A percentile compares a stretch with the other conserved stretches of the same genome.
phyloP scores from a whole-genome alignment of 2,888 invertebrate species.

The Melipona beecheii region DNA sequence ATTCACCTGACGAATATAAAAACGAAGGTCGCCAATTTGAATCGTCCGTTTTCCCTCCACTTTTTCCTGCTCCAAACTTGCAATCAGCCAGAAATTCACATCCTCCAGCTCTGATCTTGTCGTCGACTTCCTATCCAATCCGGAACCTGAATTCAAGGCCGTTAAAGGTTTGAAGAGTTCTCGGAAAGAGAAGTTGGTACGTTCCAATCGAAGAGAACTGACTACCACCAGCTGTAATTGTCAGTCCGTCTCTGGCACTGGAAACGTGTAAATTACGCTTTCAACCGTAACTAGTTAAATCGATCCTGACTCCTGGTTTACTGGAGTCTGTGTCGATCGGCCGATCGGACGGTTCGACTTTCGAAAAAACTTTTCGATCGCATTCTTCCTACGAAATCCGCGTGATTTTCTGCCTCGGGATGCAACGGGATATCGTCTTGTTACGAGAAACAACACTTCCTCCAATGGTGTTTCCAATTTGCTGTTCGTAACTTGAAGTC shows the following conservation, averaged over 20 bases:
- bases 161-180: too few species aligned
- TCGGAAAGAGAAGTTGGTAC: too few species aligned
- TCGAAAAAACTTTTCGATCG: background rate
- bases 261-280: conserved; percentile 7
- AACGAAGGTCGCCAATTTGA: too few species aligned
- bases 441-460: conserved; percentile 53
- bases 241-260: background rate
- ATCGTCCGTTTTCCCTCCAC: too few species aligned
- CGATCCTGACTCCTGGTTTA: conserved; percentile 19
- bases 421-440: conserved; percentile 43
- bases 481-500: background rate
- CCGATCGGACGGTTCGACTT: background rate
- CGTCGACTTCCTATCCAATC: too few species aligned
- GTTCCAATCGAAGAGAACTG: conserved; percentile 2
- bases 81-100: too few species aligned
- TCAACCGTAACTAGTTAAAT: conserved; percentile 22
- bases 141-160: too few species aligned
- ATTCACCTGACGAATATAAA: too few species aligned
- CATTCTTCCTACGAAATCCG: conserved; percentile 34
- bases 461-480: conserved; percentile 2
- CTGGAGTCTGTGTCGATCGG: conserved; percentile 36
- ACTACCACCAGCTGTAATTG: conserved; percentile 18
- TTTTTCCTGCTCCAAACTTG: too few species aligned
- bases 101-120: too few species aligned
- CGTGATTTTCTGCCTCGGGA: background rate